Conservation (phyloP, 1,140 invertebrate species). For the Orchesella cincta region DNA sequence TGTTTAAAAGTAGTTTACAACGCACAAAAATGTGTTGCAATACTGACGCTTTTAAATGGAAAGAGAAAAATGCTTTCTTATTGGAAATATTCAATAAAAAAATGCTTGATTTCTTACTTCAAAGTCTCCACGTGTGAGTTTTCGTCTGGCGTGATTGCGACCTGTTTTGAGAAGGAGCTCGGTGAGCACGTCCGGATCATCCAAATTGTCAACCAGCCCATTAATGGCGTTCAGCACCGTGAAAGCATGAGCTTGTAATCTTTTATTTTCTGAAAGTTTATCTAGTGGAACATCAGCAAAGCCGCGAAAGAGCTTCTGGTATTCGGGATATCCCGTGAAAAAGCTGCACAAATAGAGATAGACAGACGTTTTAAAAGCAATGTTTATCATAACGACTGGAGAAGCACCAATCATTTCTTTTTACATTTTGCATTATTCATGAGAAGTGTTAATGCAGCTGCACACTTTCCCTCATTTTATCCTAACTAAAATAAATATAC, state of each 20-base stretch:
- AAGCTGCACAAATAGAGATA: constrained; percentile 51
- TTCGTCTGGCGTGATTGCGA: constrained; percentile 53
- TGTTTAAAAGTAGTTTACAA: too few species aligned
- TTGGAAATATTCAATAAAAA: too few species aligned
- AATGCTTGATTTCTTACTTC: constrained; percentile 50
- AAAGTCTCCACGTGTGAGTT: constrained; percentile 53
- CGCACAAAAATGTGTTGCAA: too few species aligned
- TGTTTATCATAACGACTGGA: too few species aligned
- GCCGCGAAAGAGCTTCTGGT: constrained; percentile 53
- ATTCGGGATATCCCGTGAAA: constrained; percentile 54
- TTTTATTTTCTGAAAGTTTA: constrained; percentile 52
- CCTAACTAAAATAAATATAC: background rate
- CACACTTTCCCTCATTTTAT: background rate
- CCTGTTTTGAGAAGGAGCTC: constrained; percentile 56
- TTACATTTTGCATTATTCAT: background rate
- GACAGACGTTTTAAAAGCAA: too few species aligned
- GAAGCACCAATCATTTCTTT: too few species aligned
- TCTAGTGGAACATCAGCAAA: constrained; percentile 53
- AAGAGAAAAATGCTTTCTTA: too few species aligned
- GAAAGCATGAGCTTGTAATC: constrained; percentile 55
- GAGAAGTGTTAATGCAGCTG: background rate
- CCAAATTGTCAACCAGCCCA: constrained; percentile 55
- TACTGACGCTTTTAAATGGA: too few species aligned
- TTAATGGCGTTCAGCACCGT: constrained; percentile 56
- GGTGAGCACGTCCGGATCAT: constrained; percentile 54